phyloP scores from a whole-genome alignment of 2,113 vertebrate genomes.

The Symphodus melops region DNA sequence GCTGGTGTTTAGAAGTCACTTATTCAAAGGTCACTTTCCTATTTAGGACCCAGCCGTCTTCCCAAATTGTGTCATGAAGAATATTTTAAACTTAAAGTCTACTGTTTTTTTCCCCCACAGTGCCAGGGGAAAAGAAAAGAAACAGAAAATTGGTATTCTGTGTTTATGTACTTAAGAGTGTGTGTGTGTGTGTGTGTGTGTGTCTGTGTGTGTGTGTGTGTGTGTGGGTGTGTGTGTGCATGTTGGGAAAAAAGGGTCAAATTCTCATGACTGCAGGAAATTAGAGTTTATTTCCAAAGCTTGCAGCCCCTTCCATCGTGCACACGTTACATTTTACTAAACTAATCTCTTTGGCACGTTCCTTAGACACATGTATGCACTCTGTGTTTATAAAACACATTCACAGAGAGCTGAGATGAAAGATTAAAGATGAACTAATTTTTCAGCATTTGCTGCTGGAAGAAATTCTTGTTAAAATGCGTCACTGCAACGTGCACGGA shows the following conservation, averaged over 20 bases:
- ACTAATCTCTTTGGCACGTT: conserved; percentile 31
- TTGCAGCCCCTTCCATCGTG: conserved; percentile 38
- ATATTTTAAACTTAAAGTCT: background rate
- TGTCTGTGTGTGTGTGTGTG: conserved; percentile 34
- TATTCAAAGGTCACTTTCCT: conserved; percentile 33
- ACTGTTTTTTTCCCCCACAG: background rate
- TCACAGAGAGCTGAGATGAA: background rate
- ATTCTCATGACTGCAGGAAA: conserved; percentile 85
- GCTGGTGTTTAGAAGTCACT: conserved; percentile 49
- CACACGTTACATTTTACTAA: conserved; percentile 53
- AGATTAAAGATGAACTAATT: background rate
- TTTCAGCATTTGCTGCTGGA: too few species aligned
- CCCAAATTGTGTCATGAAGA: background rate
- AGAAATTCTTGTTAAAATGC: too few species aligned
- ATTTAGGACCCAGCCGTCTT: conserved; percentile 17
- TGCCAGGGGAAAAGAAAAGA: background rate
- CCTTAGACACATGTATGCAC: background rate
- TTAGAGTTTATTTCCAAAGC: conserved; percentile 82
- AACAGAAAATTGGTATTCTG: background rate
- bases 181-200: conserved; percentile 16
- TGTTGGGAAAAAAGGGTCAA: conserved; percentile 62
- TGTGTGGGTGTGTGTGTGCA: conserved; percentile 29
- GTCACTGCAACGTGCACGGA: too few species aligned
- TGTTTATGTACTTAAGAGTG: background rate
- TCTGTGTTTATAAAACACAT: background rate